Base-by-base conservation (phyloP, 2,797 vertebrate genomes). In the Apodemus agrarius region DNA sequence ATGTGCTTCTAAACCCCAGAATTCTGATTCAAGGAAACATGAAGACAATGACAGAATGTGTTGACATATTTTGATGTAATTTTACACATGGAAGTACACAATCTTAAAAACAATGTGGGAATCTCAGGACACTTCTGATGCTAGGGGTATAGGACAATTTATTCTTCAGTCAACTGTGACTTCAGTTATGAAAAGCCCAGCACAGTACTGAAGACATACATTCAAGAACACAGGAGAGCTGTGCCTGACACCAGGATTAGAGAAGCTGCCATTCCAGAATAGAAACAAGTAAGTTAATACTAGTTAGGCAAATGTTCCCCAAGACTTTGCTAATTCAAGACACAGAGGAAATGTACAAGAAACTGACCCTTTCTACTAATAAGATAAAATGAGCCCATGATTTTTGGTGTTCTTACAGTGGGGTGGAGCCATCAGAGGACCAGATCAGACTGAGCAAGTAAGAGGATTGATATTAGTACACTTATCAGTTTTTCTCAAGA, bases 131-230 rank as follows among this genome's bases (percentile, higher is more conserved):
- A 85, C 46, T 94, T 89, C 59, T 40, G 54, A 12, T 83, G 22
- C 40, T 65, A 37, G 26, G 17, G 65, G 14, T 57, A 49, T 22
- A 46, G 29, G 26, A 40, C 49, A 31, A 69, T 54, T 94, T 94
- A 75, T 54, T 94, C 93, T 85, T 89, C 37, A 89, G 37, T 1
- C 86, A 52, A 86, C 37, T 37, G 11, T 79, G 46, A 13, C 61
- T 86, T 85, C 19, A 78, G 37, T 40, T 88, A 93, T 83, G 52
- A 93, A 61, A 94, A 96, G 67, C 16, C 74, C 85, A 91, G 86
- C 49, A 69, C 59, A 85, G 81, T 78, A 65, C 16, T 72, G 59
- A 93, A 89, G 79, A 82, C 67, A 89, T 93, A 63, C 78, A 67
- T 46, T 91, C 72, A 34, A 46, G 61, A 29, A 40, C 63, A 63